Base-by-base conservation (phyloP, 2,113 vertebrate species). In the Cervus canadensis region DNA sequence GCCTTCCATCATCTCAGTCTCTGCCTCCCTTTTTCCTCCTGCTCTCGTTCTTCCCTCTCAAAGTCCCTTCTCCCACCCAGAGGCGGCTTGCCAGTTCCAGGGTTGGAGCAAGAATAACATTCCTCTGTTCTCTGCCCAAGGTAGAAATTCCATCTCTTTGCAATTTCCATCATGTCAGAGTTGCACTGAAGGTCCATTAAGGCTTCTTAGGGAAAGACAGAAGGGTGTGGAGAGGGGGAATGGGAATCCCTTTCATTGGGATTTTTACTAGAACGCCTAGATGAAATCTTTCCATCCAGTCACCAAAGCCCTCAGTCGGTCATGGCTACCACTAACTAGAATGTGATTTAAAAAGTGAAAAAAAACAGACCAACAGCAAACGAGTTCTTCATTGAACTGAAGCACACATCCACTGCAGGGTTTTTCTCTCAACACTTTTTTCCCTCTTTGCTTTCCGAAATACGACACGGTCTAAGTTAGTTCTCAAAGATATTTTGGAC, bases 281-380 rank as follows among this genome's bases (percentile, higher is more conserved):
- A 93, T 56, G 96, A 97, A 97, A 91, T 96, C 33, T 98, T 98
- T 98, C 98, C 98, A 98, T 62, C 17, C 78, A 86, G 95, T 92
- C 81, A 95, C 89, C 94, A 88, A 95, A 97, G 95, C 54, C 28
- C 91, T 96, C 91, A 93, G 50, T 86, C 89, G 86, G 91, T 95
- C 71, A 84, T 30, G 76, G 76, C 87, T 1, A 36, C 28, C 30
- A 50, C 71, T 17, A 7, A 50, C 71, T 17, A 7, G 1, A 78
- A 98, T 71, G 64, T 60, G 43, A 7, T 5, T 52, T 30, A 48
- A 82, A 97, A 96, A 76, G 40, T 40, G 21, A 23, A 19, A 67
- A 67, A 25, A 57, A 8, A 23, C 40, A 98, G 85, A 57, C 71
- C 87, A 90, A 91, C 43, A 95, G 93, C 23, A 45, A 97, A 97